Base-by-base conservation (phyloP, 2,888 invertebrate species). In the Sialis lutaria region DNA sequence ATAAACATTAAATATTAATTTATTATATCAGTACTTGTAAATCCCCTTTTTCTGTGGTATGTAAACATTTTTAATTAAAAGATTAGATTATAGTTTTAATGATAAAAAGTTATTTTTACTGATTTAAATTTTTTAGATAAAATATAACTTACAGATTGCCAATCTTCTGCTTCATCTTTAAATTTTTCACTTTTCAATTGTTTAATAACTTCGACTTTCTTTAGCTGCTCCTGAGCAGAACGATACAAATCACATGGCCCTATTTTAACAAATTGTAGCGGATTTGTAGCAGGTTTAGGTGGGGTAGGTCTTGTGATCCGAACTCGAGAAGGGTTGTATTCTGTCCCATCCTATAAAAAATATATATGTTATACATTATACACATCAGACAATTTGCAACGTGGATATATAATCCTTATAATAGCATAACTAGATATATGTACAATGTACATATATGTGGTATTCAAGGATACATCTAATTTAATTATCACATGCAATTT, bases 251-350 rank as follows among this genome's bases (percentile, higher is more conserved):
- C 82, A 56, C 86, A 86, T n/a, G 89, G 87, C 41, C 86, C 86
- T 35, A 89, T 85, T 66, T 84, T 83, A 53, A 90, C 80, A 68
- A 90, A 90, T 70, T 90, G 89, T 60, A 90, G 74, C 50, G 90
- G 88, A 66, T 89, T 89, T 53, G 77, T 79, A 35, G 87, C 85
- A 51, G 88, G 87, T 65, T 86, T 86, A 49, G 82, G 79, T 55
- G 87, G 83, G 47, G 82, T 82, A 56, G 82, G 73, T 55, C 79
- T 79, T 48, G 78, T 77, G 50, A 79, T 75, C 55, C 79, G 68
- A 53, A 64, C 64, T 62, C 65, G 64, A 50, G 64, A 64, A 54
- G 65, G 63, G 53, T 62, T 49, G 56, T 65, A 66, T 53, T 65
- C 64, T 40, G 66, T 64, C 54, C 64, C 64, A 40, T 51, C 51